phyloP scores from a whole-genome alignment of 2,113 vertebrate genomes.

The Hoplias malabaricus region DNA sequence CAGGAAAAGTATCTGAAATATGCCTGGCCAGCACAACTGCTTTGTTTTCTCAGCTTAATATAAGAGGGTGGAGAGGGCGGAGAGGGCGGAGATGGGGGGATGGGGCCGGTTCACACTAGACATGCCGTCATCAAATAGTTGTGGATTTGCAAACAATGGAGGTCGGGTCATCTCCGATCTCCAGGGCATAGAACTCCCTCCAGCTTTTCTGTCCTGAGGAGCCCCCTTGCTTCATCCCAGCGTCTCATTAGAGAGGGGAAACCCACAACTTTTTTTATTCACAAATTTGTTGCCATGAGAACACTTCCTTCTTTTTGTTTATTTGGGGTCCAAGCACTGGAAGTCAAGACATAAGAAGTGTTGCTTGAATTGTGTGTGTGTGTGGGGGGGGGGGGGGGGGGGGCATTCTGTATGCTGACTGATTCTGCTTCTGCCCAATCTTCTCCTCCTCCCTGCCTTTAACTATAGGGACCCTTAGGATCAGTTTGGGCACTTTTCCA shows the following conservation, averaged over 20 bases:
- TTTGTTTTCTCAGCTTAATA: conserved; percentile 41
- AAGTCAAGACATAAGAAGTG: too few relatives aligned
- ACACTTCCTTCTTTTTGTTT: not conserved
- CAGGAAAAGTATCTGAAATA: conserved; percentile 40
- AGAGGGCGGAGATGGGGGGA: conserved; percentile 9
- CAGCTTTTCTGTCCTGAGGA: conserved; percentile 64
- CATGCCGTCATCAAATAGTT: conserved; percentile 68
- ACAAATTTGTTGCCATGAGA: not conserved
- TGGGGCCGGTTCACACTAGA: conserved; percentile 50
- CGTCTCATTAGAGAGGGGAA: conserved; percentile 9
- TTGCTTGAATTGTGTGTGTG: too few relatives aligned
- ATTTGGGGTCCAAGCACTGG: too few relatives aligned
- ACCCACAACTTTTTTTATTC: not conserved
- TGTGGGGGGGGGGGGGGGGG: too few relatives aligned
- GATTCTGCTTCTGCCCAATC: too few relatives aligned
- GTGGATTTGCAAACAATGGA: conserved; percentile 62
- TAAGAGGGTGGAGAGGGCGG: not conserved
- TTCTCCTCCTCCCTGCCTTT: too few relatives aligned
- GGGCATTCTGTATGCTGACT: too few relatives aligned
- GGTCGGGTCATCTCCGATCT: conserved; percentile 58
- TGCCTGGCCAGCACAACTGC: conserved; percentile 22
- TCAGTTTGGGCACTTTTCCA: too few relatives aligned
- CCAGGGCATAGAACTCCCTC: conserved; percentile 60
- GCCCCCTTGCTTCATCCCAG: not conserved
- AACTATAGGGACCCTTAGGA: too few relatives aligned